Base-by-base conservation (phyloP, 2,888 invertebrate genomes). In the Celastrina argiolus region DNA sequence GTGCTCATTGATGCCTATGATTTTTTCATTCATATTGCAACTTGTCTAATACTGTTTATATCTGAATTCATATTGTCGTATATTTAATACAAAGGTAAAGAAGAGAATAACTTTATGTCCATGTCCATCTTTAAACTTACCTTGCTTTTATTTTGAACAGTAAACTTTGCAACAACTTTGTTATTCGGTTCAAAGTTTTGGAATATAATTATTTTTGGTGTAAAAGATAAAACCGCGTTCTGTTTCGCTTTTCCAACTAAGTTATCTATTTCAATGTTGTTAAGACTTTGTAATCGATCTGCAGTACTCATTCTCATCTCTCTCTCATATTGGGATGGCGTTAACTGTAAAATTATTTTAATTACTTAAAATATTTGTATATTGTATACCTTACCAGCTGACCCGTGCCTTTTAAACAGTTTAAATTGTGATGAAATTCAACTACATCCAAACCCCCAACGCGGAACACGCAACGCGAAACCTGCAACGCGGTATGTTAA, bases 161-260 rank as follows among this genome's bases (percentile, higher is more conserved):
- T 83, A 70, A 94, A 81, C 63, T 91, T 88, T 0, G 92, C 84
- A 22, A 84, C 82, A 68, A 93, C 87, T 71, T 80, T 83, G 22
- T 89, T 86, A 56, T 93, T 92, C 2, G 88, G 83, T 67, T 85
- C 81, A 77, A 90, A 94, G 77, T 93, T 93, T 82, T 94, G 94
- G 73, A 94, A 94, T 28, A 94, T 81, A 1, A 94, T 76, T 22
- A 93, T 75, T 72, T 81, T 88, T 0, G 94, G 94, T 16, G 84
- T 81, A 71, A 91, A 85, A 0, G 80, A 79, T 10, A 91, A 76
- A 56, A 84, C 79, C 26, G 75, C 69, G 69, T 79, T 79, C 31
- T 74, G 77, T 6, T 76, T 70, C 68, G 76, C 78, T 63, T 75
- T 78, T 2, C 74, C 78, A 10, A 84, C 75, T n/a, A 85, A 78